phyloP scores from a whole-genome alignment of 2,113 vertebrate species.

The Nicator chloris region DNA sequence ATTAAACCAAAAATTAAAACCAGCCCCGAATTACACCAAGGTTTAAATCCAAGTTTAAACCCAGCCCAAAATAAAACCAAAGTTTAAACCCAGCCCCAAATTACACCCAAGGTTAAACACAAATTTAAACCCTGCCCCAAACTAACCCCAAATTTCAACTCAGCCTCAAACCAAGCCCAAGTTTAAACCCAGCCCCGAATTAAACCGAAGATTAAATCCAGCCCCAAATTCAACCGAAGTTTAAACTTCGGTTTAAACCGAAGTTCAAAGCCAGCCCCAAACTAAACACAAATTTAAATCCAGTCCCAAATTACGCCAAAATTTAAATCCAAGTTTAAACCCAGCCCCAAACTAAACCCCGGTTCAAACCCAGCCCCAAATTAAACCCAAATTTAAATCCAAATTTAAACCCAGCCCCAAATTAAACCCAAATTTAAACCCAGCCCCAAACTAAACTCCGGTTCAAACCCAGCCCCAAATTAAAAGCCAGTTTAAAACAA shows the following conservation, averaged over 20 bases:
- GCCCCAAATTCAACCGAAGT: not conserved
- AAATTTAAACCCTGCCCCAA: not conserved
- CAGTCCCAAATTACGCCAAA: no score
- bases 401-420: not conserved
- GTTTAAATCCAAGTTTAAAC: no score
- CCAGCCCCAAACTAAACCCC: not conserved
- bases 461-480: not conserved
- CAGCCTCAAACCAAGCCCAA: not conserved
- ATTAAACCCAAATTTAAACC: not conserved
- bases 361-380: not conserved
- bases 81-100: not conserved
- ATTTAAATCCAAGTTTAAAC: no score
- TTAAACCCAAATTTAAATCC: no score
- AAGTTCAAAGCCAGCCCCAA: no score
- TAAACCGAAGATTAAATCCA: no score
- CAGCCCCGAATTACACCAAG: not conserved
- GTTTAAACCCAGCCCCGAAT: not conserved
- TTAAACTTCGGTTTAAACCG: not conserved
- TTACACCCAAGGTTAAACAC: no score
- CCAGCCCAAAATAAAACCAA: no score
- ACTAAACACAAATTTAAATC: no score
- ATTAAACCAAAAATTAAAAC: not conserved
- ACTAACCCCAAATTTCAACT: not conserved
- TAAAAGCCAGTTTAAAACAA: not conserved
- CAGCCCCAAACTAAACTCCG: not conserved